Evolutionary conservation across 2,888 invertebrate genomes (phyloP), one percentile per base, ranked within the genome.

Genomic region (Chelonus formosanus): DNA sequence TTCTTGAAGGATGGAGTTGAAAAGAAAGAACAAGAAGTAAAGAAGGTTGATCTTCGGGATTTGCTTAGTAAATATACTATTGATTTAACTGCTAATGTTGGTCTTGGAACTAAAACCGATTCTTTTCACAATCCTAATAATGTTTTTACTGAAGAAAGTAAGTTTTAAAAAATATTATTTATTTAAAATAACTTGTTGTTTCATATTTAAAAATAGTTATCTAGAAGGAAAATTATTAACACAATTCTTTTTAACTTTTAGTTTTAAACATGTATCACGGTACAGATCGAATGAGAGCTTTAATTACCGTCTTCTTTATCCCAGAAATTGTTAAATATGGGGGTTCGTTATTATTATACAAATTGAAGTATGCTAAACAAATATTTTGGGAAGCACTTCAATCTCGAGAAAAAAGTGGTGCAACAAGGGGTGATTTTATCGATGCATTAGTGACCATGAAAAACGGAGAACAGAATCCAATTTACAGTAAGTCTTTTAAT

Each of bases 371-470:
- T 53, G 74, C 81, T 0, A 74, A 67, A 6, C 79, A 79, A 69
- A 68, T 80, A 3, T 81, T 82, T 57, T 81, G 80, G 80, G 64
- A 65, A 10, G 78, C 79, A 20, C 64, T 82, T 6, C 71, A 79
- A 8, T 70, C 67, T 5, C 76, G 80, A 0, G 80, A 82, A 58
- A 71, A 74, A 43, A 74, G 70, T 7, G 77, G 78, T 2, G 20
- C 69, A 4, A 78, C 77, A 8, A 73, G 80, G 59, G 81, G 81
- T 3, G 81, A 82, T 50, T 79, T 78, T 40, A 79, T 82, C 44
- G 81, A 82, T 60, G 80, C 80, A 3, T 57, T 82, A 1, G 71
- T 81, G 6, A 73, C 77, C 35, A 59, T 82, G 53, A 81, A 80
- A 52, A 77, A 80, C 64, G 76, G 75, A 5, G 75, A 78, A 67